These are phyloP conservation scores for Miichthys miiuy DNA, from an alignment of 2,797 vertebrate species.

Conservation along the genomic window DNA sequence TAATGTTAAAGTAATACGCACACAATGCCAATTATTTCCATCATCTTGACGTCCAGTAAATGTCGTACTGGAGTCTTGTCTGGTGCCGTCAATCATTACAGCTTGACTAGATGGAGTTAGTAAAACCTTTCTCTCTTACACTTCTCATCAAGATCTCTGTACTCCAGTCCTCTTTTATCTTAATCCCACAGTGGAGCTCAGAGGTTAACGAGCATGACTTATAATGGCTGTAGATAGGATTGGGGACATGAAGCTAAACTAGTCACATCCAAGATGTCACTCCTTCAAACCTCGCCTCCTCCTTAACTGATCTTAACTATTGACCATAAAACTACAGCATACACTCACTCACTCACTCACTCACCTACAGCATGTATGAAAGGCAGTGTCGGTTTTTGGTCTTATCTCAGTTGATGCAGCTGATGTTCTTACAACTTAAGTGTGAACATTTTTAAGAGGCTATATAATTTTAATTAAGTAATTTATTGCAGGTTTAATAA, in stretches of 20 bases:
- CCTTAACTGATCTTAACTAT: neutral
- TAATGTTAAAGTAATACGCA: neutral
- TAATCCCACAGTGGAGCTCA: slow-evolving; percentile 30
- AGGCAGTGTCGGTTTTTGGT: no score
- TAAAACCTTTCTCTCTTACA: slow-evolving; percentile 14
- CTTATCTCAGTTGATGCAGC: no score
- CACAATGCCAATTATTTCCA: neutral
- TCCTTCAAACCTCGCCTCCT: neutral
- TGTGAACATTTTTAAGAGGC: no score
- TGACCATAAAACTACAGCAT: neutral
- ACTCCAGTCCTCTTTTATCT: slow-evolving; percentile 30
- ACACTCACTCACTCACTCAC: neutral
- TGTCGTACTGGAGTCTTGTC: neutral
- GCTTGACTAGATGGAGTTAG: neutral
- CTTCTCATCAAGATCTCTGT: slow-evolving; percentile 13
- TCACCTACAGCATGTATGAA: neutral
- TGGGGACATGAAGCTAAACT: slow-evolving; percentile 37
- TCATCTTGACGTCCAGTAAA: neutral
- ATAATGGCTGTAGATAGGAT: slow-evolving; percentile 37
- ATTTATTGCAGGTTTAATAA: no score
- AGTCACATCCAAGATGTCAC: slow-evolving; percentile 22
- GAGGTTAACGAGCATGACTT: slow-evolving; percentile 30
- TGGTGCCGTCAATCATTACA: neutral
- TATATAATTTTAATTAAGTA: no score
- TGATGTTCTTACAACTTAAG: no score